These are phyloP conservation scores for Dryadula phaetusa DNA, from an alignment of 2,888 invertebrate genomes.

Conservation along the genomic window DNA sequence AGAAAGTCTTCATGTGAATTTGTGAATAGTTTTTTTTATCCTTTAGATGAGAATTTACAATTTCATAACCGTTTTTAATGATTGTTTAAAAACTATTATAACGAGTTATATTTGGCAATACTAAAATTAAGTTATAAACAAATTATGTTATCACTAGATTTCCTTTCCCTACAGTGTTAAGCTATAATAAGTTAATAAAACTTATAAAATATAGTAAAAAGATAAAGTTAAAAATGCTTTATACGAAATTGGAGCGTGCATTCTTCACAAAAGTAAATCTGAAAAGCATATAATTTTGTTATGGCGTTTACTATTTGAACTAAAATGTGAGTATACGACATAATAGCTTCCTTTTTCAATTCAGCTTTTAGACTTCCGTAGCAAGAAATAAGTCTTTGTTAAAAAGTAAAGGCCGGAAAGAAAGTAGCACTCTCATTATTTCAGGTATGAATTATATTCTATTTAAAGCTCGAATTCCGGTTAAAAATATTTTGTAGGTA, in stretches of 20 bases:
- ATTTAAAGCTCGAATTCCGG: conserved; percentile 21
- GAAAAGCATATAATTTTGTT: conserved; percentile 17
- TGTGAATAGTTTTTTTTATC: conserved; percentile 1
- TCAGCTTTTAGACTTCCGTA: conserved; percentile 33
- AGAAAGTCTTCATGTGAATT: conserved; percentile 13
- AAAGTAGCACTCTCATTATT: conserved; percentile 34
- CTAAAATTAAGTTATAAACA: too few species aligned
- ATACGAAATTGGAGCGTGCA: neutral
- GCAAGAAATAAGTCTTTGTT: conserved; percentile 31
- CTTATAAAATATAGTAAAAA: neutral
- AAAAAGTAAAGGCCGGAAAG: conserved; percentile 33
- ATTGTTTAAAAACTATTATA: neutral
- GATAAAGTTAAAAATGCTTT: neutral
- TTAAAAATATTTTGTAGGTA: conserved; percentile 4
- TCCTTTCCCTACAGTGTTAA: neutral
- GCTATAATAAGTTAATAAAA: too few species aligned
- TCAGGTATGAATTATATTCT: conserved; percentile 35
- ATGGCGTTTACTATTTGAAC: conserved; percentile 12
- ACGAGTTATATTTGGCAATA: too few species aligned
- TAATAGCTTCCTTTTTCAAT: conserved; percentile 34
- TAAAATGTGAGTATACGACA: conserved; percentile 9
- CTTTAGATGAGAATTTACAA: conserved; percentile 9
- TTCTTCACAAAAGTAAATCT: conserved; percentile 2
- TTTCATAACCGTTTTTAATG: neutral
- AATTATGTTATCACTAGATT: neutral